Base-by-base conservation (phyloP, 2,888 invertebrate species). In the Hypena proboscidalis region DNA sequence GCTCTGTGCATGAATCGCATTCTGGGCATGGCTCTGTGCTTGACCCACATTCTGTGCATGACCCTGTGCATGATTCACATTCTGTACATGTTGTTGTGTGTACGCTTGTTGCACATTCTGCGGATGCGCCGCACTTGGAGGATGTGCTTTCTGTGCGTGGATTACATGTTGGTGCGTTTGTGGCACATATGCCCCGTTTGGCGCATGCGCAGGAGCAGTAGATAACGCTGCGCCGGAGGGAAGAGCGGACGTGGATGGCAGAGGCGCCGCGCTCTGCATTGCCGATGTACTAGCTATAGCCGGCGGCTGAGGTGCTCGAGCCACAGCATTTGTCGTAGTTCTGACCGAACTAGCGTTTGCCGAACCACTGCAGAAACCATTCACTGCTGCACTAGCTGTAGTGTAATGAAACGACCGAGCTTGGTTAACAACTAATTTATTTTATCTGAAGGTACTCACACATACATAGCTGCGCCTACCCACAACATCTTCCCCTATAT, bases 301-400 rank as follows among this genome's bases (percentile, higher is more conserved):
- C 6, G 1, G 8, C n/a, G n/a, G n/a, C n/a, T n/a, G 9, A 2
- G 22, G 1, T 2, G 10, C 14, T 3, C 21, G 5, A 2, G 22
- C 2, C 3, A 32, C 32, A 1, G 32, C 1, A 8, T n/a, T n/a
- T n/a, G n/a, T n/a, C n/a, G n/a, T n/a, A n/a, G n/a, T n/a, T n/a
- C n/a, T n/a, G n/a, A n/a, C n/a, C n/a, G 21, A 8, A 13, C 8
- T 32, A 14, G 8, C 2, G 9, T 14, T 23, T 1, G n/a, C n/a
- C n/a, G n/a, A n/a, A n/a, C 33, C 22, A 6, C 23, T 34, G 7
- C 9, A 10, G 15, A 33, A 22, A 8, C 32, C 32, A 15, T 33
- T 33, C 8, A 15, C 23, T 2, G 7, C 1, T 4, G 27, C 11
- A 1, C 7, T 27, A 1, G 20, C 6, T 14, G n/a, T n/a, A n/a